Evolutionary conservation across 2,888 invertebrate genomes (phyloP), one percentile per base, ranked within the genome.

Genomic region (Tortrix viridana): DNA sequence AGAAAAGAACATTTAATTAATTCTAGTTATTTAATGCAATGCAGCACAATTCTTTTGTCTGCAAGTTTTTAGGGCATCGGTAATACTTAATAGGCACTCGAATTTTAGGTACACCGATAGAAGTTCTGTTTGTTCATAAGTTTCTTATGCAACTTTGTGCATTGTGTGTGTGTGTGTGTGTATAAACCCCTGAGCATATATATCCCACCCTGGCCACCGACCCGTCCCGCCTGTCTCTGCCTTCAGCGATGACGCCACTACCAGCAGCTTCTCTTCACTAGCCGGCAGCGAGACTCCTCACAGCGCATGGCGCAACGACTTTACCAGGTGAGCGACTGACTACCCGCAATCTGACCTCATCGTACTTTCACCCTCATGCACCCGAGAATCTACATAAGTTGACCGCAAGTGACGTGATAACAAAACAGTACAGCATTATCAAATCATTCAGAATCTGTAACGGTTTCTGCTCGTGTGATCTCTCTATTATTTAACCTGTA

Each of bases 301-400:
- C 81, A 88, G 87, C 74, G 89, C 90, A 67, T 91, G 91, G 91
- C 86, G 85, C 75, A 85, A 82, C 71, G 91, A 92, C 74, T 89
- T 85, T 69, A 81, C 77, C 72, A 90, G 91, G 91, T 92, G 80
- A 91, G 91, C 72, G 14, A 53, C 23, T 22, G 9, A 49, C 44
- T 19, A 37, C 18, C 38, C 48, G 44, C 16, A 56, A 22, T 56
- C 22, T 7, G 14, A 12, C n/a, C 20, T 41, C 7, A 23, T 20
- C 22, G 12, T 18, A 41, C 26, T 20, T 38, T 52, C 7, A 47
- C 7, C 23, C 52, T 26, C 23, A 14, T 32, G 7, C 37, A 47
- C 43, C 47, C 22, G 7, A 38, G n/a, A 20, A 43, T 12, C 26
- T 32, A 32, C 32, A 32, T 32, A 12, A 7, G 12, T 32, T 12